Percentiles rank a stretch among this genome's conserved stretches.
phyloP scores from a whole-genome alignment of 2,113 vertebrate genomes.

The Smithornis capensis region DNA sequence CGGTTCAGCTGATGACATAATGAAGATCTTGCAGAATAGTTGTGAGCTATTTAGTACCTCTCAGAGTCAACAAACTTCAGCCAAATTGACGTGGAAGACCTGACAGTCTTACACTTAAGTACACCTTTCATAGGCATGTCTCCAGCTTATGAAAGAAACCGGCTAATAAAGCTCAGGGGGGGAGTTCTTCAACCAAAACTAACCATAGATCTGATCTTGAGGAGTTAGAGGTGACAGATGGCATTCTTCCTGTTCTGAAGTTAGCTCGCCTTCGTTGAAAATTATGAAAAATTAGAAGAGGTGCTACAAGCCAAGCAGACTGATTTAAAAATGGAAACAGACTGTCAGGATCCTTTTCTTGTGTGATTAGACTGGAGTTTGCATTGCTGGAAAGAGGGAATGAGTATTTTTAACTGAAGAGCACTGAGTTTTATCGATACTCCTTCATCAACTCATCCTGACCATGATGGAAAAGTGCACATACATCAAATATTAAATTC shows the following conservation, averaged over 20 bases:
- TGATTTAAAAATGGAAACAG: neutral
- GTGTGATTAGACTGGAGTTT: neutral
- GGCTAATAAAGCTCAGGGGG: neutral
- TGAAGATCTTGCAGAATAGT: neutral
- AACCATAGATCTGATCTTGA: neutral
- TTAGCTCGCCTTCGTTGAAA: neutral
- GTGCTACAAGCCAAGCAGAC: neutral
- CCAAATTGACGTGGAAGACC: neutral
- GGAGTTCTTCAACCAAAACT: neutral
- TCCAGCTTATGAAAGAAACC: neutral
- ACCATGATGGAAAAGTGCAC: neutral
- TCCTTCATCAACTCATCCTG: neutral
- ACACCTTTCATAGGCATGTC: neutral
- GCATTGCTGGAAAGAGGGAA: neutral
- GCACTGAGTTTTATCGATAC: neutral
- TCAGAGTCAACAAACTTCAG: conserved; percentile 24
- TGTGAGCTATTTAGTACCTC: neutral
- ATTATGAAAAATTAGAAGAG: neutral
- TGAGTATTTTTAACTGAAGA: neutral
- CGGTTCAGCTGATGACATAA: neutral
- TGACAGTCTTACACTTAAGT: neutral
- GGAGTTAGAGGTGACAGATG: neutral
- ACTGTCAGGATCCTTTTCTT: neutral
- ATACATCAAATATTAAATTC: neutral
- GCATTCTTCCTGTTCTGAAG: neutral